Percentiles rank a stretch among this genome's conserved stretches.
Evolutionary conservation across 1,140 invertebrate species (phyloP).

Genomic region (Cataglyphis hispanica): DNA sequence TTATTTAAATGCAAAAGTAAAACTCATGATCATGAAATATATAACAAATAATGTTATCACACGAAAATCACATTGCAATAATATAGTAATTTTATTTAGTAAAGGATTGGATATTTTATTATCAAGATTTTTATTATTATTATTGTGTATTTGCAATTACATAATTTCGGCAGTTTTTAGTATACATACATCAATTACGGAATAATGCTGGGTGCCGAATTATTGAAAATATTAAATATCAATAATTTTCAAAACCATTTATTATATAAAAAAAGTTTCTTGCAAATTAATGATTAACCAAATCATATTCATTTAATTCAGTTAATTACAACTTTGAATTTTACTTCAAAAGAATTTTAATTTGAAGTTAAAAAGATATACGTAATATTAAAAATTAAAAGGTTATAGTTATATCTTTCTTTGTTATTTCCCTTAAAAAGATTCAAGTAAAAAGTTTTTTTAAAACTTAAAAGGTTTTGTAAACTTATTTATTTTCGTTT

Average conservation of each 20-base stretch:
- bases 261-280: neutral
- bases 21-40: neutral
- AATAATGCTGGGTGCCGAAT: neutral
- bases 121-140: neutral
- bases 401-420: neutral
- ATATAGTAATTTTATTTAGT: neutral
- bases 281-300: neutral
- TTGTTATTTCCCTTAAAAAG: neutral
- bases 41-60: neutral
- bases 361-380: constrained; percentile 12
- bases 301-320: neutral
- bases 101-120: neutral
- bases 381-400: neutral
- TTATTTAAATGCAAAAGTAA: neutral
- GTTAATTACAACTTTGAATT: neutral
- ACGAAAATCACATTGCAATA: neutral
- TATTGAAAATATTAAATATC: neutral
- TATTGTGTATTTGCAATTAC: neutral
- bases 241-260: neutral
- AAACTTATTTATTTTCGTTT: constrained; percentile 1
- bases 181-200: neutral
- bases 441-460: no score
- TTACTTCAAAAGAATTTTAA: constrained; percentile 4
- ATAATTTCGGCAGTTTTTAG: neutral
- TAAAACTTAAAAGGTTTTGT: no score